phyloP scores from a whole-genome alignment of 2,797 vertebrate species.

The Saxicola maurus region DNA sequence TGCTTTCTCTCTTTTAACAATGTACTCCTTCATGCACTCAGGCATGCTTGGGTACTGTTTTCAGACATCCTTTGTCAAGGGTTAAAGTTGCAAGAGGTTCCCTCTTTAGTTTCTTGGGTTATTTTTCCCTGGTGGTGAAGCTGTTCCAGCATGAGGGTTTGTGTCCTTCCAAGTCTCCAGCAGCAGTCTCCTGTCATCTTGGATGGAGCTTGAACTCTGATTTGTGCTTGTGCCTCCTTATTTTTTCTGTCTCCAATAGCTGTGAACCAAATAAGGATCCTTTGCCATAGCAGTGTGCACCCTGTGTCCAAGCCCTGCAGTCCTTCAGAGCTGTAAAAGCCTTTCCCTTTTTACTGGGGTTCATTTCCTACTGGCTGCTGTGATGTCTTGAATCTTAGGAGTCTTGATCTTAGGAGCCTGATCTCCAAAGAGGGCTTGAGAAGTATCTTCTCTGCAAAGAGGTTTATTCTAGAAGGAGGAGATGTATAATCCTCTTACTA shows the following conservation, averaged over 20 bases:
- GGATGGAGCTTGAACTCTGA: background rate
- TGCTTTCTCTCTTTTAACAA: background rate
- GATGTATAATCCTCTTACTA: constrained; percentile 36
- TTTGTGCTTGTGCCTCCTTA: background rate
- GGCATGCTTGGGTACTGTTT: background rate
- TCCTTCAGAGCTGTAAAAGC: background rate
- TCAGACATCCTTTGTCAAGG: background rate
- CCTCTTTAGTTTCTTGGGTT: background rate
- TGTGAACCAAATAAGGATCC: background rate
- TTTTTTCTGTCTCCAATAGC: background rate
- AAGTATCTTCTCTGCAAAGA: constrained; percentile 42
- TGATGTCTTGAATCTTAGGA: background rate
- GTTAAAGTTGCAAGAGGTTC: background rate
- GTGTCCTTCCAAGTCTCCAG: background rate
- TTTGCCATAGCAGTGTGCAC: background rate
- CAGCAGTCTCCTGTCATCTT: background rate
- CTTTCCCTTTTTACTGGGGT: background rate
- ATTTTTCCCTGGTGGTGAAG: background rate
- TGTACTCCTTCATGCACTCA: background rate
- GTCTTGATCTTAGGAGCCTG: background rate
- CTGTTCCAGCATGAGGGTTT: background rate
- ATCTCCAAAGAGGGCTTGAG: constrained; percentile 37
- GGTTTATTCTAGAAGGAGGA: constrained; percentile 31
- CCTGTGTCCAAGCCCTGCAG: background rate
- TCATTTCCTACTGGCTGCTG: background rate